Conservation (phyloP, 2,113 vertebrate genomes). For the cattle (Bos taurus) region DNA sequence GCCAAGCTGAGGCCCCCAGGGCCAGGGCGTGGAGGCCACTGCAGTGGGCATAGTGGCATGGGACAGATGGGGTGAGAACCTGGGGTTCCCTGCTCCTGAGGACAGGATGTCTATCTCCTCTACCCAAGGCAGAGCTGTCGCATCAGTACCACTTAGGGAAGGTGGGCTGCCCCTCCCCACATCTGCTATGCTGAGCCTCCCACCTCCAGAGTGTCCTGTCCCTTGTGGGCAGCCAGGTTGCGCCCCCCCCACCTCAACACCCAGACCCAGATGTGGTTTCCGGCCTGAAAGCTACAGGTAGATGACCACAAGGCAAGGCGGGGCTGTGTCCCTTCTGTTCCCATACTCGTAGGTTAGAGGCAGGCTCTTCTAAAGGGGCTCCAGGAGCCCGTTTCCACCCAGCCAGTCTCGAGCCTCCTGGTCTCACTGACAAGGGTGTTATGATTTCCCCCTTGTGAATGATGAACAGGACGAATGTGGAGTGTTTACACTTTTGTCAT, state of each 20-base stretch:
- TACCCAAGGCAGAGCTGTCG: rapidly evolving
- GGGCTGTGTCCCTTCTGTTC: neutral
- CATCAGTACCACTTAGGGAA: neutral
- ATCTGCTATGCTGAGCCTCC: neutral
- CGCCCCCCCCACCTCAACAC: neutral
- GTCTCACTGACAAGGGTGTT: neutral
- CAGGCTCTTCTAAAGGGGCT: neutral
- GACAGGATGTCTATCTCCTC: rapidly evolving
- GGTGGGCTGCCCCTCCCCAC: rapidly evolving
- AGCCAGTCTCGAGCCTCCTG: neutral
- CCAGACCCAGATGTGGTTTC: neutral
- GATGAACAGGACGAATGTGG: rapidly evolving
- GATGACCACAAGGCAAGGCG: neutral
- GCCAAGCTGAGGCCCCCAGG: neutral
- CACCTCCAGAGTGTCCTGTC: too few relatives aligned
- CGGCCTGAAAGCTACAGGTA: neutral
- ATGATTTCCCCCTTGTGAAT: rapidly evolving
- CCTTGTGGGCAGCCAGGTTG: neutral
- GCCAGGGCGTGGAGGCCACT: neutral
- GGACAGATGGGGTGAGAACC: too few relatives aligned
- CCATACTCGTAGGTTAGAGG: neutral
- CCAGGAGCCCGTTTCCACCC: rapidly evolving
- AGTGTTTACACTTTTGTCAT: neutral
- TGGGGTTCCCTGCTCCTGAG: neutral
- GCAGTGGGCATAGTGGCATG: neutral